Evolutionary conservation across 2,888 invertebrate species (phyloP).

Genomic region (Eupithecia insigniata): DNA sequence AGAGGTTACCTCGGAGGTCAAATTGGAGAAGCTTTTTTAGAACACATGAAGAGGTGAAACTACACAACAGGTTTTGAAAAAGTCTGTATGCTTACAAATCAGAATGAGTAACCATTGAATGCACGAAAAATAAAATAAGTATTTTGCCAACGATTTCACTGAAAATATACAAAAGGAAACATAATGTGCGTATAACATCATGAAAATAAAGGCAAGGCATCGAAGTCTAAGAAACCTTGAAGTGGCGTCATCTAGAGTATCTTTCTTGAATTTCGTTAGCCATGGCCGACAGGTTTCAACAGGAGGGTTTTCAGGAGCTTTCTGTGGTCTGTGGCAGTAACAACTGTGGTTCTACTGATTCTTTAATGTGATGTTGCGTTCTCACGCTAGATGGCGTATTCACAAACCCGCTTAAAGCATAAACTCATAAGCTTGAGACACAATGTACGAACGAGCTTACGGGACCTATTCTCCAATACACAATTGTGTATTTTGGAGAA

Average conservation of each 20-base stretch:
- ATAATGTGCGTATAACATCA: background rate
- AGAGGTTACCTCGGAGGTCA: background rate
- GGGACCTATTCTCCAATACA: too few relatives aligned
- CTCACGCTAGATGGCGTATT: constrained; percentile 5
- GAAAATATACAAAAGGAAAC: background rate
- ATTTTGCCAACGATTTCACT: too few relatives aligned
- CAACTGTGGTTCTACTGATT: background rate
- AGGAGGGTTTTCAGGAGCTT: background rate
- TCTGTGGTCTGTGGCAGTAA: background rate
- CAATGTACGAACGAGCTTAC: too few relatives aligned
- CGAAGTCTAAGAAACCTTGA: background rate
- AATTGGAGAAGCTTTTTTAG: background rate
- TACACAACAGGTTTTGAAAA: background rate
- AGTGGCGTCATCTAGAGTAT: background rate
- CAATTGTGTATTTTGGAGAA: too few relatives aligned
- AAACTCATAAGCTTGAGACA: background rate
- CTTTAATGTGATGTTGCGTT: constrained; percentile 5
- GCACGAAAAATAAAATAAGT: background rate
- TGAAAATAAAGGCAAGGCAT: background rate
- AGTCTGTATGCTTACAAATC: background rate
- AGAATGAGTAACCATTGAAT: background rate
- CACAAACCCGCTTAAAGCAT: background rate
- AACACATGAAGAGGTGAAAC: background rate
- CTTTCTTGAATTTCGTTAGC: background rate
- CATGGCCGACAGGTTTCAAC: background rate